Conservation (phyloP, 2,888 invertebrate genomes). For the Rhodophaea formosa region DNA sequence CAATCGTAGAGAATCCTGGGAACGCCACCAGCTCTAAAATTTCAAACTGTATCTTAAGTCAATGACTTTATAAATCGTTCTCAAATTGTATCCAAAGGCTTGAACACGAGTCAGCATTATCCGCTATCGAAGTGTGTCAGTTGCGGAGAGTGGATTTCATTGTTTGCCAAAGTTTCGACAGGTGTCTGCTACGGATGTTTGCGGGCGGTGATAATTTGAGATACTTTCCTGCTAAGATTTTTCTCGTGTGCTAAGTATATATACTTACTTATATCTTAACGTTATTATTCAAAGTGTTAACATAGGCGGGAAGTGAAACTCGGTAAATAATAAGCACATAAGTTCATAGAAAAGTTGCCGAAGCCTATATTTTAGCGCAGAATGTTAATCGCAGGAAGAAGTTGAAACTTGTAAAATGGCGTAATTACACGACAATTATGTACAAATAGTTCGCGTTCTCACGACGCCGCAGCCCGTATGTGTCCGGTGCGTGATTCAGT, state of each 20-base stretch:
- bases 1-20: constrained; percentile 55
- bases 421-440: constrained; percentile 56
- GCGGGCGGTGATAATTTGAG: constrained; percentile 5
- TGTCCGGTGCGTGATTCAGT: constrained; percentile 63
- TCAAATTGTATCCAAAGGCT: not conserved
- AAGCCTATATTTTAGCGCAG: constrained; percentile 38
- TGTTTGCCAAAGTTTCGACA: constrained; percentile 32
- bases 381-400: constrained; percentile 47
- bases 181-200: constrained; percentile 24
- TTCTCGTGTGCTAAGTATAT: not conserved
- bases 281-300: constrained; percentile 22
- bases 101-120: constrained; percentile 25
- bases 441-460: constrained; percentile 50
- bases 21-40: constrained; percentile 37
- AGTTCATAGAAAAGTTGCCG: constrained; percentile 28
- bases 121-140: constrained; percentile 31
- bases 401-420: constrained; percentile 34
- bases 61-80: constrained; percentile 29
- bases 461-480: constrained; percentile 34
- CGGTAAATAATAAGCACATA: constrained; percentile 25
- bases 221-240: not conserved
- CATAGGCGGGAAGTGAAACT: constrained; percentile 40
- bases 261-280: not conserved
- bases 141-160: constrained; percentile 29
- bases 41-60: constrained; percentile 35